These are phyloP conservation scores for Steinernema carpocapsae DNA, from an alignment of 2,888 invertebrate genomes.

Conservation along the genomic window DNA sequence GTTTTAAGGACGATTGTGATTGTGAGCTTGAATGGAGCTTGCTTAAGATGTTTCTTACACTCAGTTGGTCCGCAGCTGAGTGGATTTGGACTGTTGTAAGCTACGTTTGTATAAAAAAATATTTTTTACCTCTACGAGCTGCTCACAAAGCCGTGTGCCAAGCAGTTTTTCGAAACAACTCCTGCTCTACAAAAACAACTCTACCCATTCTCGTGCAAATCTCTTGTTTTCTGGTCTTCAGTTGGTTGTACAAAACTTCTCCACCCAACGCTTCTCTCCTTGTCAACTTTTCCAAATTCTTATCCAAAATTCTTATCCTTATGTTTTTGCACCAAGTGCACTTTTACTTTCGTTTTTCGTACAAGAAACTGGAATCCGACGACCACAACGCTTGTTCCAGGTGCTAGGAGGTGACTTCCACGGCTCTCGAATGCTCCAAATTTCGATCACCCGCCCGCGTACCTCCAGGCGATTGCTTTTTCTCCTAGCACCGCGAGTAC, in stretches of 20 bases:
- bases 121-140: too few species aligned
- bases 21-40: too few species aligned
- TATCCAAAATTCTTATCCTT: not conserved
- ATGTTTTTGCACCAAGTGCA: not conserved
- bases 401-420: slow-evolving; percentile 33
- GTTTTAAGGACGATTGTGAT: too few species aligned
- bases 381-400: slow-evolving; percentile 8
- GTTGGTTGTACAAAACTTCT: too few species aligned
- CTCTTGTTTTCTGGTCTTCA: too few species aligned
- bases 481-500: slow-evolving; percentile 15
- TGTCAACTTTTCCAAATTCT: not conserved
- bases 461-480: slow-evolving; percentile 16
- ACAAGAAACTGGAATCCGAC: slow-evolving; percentile 5
- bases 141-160: too few species aligned
- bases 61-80: too few species aligned
- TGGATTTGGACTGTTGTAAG: too few species aligned
- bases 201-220: not conserved
- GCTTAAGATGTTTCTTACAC: too few species aligned
- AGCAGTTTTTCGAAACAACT: too few species aligned
- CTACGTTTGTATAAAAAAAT: too few species aligned
- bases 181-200: not conserved
- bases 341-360: not conserved
- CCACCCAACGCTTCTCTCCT: not conserved
- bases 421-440: slow-evolving; percentile 29
- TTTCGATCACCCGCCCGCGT: slow-evolving; percentile 7